These are phyloP conservation scores for Dryocosmus kuriphilus DNA, from an alignment of 2,888 invertebrate genomes.

Conservation along the genomic window DNA sequence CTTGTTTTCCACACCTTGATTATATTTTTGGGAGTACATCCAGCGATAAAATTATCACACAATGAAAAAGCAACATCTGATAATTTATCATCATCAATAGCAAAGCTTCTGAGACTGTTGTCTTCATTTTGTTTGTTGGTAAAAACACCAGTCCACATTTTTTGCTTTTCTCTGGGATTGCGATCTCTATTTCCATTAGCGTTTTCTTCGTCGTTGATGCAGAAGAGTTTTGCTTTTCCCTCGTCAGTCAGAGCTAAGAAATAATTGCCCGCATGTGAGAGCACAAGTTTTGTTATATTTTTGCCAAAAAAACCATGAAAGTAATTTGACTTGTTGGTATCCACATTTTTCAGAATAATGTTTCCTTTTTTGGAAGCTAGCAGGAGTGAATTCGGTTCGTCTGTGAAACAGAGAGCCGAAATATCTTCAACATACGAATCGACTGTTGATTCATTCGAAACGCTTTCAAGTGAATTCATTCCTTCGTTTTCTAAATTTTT, in stretches of 20 bases:
- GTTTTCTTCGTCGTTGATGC: slow-evolving; percentile 58
- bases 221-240: slow-evolving; percentile 80
- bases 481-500: slow-evolving; percentile 65
- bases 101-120: slow-evolving; percentile 64
- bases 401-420: slow-evolving; percentile 80
- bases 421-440: slow-evolving; percentile 78
- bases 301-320: slow-evolving; percentile 63
- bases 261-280: slow-evolving; percentile 78
- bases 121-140: slow-evolving; percentile 62
- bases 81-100: slow-evolving; percentile 61
- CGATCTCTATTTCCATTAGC: slow-evolving; percentile 46
- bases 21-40: slow-evolving; percentile 66
- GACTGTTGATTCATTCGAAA: slow-evolving; percentile 15
- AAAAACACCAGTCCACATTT: slow-evolving; percentile 62
- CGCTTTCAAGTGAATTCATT: neutral
- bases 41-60: slow-evolving; percentile 65
- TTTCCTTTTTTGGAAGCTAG: slow-evolving; percentile 78
- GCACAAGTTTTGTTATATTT: slow-evolving; percentile 76
- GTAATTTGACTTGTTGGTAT: slow-evolving; percentile 79
- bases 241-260: slow-evolving; percentile 82
- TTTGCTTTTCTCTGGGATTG: slow-evolving; percentile 71
- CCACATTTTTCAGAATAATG: slow-evolving; percentile 81
- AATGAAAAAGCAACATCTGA: slow-evolving; percentile 67
- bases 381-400: slow-evolving; percentile 77
- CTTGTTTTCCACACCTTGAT: slow-evolving; percentile 60